phyloP scores from a whole-genome alignment of 2,797 vertebrate genomes.

The Agapornis canus region DNA sequence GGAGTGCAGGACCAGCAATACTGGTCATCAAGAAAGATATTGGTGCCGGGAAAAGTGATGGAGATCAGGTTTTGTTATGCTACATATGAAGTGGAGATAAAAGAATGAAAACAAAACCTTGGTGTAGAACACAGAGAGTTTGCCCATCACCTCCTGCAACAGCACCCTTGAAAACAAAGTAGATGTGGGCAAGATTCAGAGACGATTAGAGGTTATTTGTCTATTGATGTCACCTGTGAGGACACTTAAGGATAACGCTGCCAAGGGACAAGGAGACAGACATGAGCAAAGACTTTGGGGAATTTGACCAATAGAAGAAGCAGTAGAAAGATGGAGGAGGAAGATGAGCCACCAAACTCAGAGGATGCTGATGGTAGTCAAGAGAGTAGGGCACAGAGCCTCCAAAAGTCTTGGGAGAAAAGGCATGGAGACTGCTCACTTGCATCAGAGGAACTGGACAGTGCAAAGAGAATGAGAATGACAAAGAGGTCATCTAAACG shows the following conservation, averaged over 20 bases:
- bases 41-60: not conserved
- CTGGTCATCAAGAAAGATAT: not conserved
- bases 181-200: not conserved
- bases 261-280: not conserved
- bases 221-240: not conserved
- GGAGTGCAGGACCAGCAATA: not conserved
- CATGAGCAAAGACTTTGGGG: not conserved
- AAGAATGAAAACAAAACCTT: not conserved
- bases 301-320: not conserved
- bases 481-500: not conserved
- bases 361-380: not conserved
- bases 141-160: not conserved
- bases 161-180: not conserved
- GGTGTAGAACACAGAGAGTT: not conserved
- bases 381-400: not conserved
- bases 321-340: not conserved
- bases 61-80: not conserved
- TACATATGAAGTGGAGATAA: not conserved
- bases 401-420: not conserved
- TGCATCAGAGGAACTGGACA: not conserved
- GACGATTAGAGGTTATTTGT: not conserved
- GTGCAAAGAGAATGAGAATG: slow-evolving; percentile 31
- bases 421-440: not conserved
- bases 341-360: not conserved
- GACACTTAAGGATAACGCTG: not conserved